A percentile compares a stretch with the other conserved stretches of the same genome.
phyloP scores from a whole-genome alignment of 2,113 vertebrate genomes.

The Lasiurus borealis region DNA sequence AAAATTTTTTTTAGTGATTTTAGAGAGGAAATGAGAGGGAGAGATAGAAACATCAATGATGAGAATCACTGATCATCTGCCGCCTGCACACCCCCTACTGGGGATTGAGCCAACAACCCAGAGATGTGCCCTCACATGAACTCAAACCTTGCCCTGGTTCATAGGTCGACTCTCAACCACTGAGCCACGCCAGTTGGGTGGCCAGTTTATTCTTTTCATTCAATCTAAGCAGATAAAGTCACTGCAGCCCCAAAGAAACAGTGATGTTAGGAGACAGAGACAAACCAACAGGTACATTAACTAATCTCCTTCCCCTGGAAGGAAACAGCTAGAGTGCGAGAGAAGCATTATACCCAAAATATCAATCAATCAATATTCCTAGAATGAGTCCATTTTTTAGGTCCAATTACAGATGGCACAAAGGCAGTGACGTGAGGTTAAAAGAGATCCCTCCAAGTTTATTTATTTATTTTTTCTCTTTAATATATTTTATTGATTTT shows the following conservation, averaged over 20 bases:
- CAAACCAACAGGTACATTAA: not conserved
- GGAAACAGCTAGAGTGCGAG: not conserved
- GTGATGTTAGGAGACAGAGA: not conserved
- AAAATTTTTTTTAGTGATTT: too few species aligned
- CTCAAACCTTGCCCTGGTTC: too few species aligned
- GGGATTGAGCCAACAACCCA: too few species aligned
- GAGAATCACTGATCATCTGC: too few species aligned
- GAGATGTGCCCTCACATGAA: too few species aligned
- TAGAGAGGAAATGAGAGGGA: too few species aligned
- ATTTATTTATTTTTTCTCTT: too few species aligned
- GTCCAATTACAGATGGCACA: not conserved
- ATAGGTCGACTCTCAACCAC: too few species aligned
- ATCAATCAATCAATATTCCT: not conserved
- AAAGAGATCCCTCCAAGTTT: not conserved
- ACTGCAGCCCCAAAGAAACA: not conserved
- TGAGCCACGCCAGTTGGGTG: not conserved
- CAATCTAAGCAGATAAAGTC: not conserved
- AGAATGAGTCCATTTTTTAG: not conserved
- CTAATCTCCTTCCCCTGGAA: not conserved
- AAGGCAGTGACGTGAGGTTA: not conserved
- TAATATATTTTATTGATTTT: too few species aligned
- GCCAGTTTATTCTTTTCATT: not conserved
- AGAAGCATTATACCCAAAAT: not conserved
- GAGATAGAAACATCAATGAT: too few species aligned
- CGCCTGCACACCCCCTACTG: too few species aligned